Base-by-base conservation (phyloP, 2,113 vertebrate species). In the Dicerorhinus sumatrensis region DNA sequence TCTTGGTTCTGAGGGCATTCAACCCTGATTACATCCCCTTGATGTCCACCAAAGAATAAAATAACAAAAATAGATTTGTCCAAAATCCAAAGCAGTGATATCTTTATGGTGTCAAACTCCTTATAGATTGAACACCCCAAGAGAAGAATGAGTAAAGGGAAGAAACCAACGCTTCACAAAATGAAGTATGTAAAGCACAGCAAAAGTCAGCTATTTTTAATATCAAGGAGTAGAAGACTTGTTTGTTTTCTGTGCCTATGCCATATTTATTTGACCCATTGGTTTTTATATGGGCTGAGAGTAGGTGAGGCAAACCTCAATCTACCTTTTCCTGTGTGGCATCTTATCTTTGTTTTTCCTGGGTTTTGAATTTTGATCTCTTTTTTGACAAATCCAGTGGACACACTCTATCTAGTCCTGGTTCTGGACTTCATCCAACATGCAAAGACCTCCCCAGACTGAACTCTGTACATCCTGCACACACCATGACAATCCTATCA, bases 331-430 rank as follows among this genome's bases (percentile, higher is more conserved):
- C 36, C 4, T 42, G 18, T 14, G n/a, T 29, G 62, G 3, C 7
- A 11, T 31, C 2, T 69, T 77, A 25, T 77, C 2, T 67, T 14
- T 29, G 23, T 67, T 25, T 23, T 51, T 84, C 13, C 21, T 39
- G 1, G 7, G 27, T 14, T 20, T 77, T 42, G 29, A 20, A 20
- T 21, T 20, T 77, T 42, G 29, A 20, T 85, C 14, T 18, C n/a
- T 42, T 14, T 58, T 58, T 23, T 54, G 2, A 56, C 51, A 51
- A 67, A 5, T 39, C 9, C 18, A 13, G 20, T 23, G 54, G 14
- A 29, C 3, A 6, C 29, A 42, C 14, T 46, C 3, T 5, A n/a
- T 46, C 3, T 5, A n/a, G 29, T 7, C 54, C 23, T 48, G 4
- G 33, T 7, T 36, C 23, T 51, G 25, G 11, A 36, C 39, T 62